A percentile compares a stretch with the other conserved stretches of the same genome.
Evolutionary conservation across 2,888 invertebrate species (phyloP).

Genomic region (Platycnemis pennipes): DNA sequence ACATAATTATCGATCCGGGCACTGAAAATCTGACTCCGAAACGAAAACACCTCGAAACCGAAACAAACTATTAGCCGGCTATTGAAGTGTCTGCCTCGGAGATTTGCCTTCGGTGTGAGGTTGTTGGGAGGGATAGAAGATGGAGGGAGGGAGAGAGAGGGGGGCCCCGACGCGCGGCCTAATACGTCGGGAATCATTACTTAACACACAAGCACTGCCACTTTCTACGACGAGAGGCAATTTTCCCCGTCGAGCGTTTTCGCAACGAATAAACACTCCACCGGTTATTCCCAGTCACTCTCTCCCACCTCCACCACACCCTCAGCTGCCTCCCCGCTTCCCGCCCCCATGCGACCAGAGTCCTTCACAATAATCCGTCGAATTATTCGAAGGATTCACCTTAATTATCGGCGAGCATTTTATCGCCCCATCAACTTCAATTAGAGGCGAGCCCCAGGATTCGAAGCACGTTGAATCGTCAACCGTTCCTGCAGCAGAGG

Average conservation of each 20-base stretch:
- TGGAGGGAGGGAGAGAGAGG: neutral
- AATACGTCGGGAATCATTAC: constrained; percentile 60
- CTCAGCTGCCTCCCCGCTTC: neutral
- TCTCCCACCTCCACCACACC: constrained; percentile 8
- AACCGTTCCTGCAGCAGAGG: neutral
- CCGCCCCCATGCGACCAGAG: neutral
- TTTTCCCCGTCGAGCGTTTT: constrained; percentile 54
- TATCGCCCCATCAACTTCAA: neutral
- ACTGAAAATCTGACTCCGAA: constrained; percentile 43
- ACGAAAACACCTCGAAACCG: constrained; percentile 34
- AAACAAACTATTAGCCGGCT: constrained; percentile 47
- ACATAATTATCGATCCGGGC: constrained; percentile 44
- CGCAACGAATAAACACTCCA: constrained; percentile 46
- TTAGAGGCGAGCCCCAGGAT: neutral
- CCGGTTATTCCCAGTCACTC: constrained; percentile 48
- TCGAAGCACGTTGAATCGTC: neutral
- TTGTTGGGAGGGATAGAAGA: neutral
- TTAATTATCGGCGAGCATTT: constrained; percentile 7
- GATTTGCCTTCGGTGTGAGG: neutral
- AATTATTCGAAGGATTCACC: constrained; percentile 1
- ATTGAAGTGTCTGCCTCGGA: constrained; percentile 30
- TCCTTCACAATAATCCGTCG: constrained; percentile 38
- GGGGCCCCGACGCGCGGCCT: constrained; percentile 31
- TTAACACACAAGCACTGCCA: constrained; percentile 55
- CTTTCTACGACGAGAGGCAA: constrained; percentile 64